Base-by-base conservation (phyloP, 2,888 invertebrate genomes). In the Trichogramma dendrolimi region DNA sequence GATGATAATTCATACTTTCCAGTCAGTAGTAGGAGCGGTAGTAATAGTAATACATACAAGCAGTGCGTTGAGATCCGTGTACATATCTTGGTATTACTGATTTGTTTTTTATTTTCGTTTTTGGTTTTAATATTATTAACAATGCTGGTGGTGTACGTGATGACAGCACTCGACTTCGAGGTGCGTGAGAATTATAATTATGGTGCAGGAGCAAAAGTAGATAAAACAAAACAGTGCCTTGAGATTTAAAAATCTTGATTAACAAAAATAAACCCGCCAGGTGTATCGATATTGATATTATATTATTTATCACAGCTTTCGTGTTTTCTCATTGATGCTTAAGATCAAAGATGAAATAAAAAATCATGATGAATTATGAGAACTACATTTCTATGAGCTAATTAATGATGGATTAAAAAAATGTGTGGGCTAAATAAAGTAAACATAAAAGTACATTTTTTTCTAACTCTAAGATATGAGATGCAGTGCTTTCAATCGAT, bases 271-370 rank as follows among this genome's bases (percentile, higher is more conserved):
- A 64, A 27, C 27, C 27, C 27, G 27, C 41, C 14, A 58, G 61
- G 58, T 54, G 62, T 56, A 65, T 55, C 60, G 44, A 65, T 58
- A 61, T 63, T 63, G 62, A 65, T 61, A 63, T 27, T 27, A 27
- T 27, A 27, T 27, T 27, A 27, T 27, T 27, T 27, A 27, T 27
- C 27, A 27, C 27, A 27, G 27, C 27, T 27, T 27, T 27, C 27
- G 27, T 27, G 27, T 27, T 27, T 27, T 27, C 27, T 27, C 27
- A 27, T 27, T 27, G 27, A 27, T 27, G 27, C 27, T 27, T 27
- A 27, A 27, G 27, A 27, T 27, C 27, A 27, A 27, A 27, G 27
- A 27, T 27, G 27, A 27, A 27, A 27, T 27, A 27, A 27, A 27
- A 27, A 27, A 27, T 27, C 27, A 27, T 27, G 27, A 27, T 27